Conservation (phyloP, 2,113 vertebrate species). For the Macquaria ambigua region DNA sequence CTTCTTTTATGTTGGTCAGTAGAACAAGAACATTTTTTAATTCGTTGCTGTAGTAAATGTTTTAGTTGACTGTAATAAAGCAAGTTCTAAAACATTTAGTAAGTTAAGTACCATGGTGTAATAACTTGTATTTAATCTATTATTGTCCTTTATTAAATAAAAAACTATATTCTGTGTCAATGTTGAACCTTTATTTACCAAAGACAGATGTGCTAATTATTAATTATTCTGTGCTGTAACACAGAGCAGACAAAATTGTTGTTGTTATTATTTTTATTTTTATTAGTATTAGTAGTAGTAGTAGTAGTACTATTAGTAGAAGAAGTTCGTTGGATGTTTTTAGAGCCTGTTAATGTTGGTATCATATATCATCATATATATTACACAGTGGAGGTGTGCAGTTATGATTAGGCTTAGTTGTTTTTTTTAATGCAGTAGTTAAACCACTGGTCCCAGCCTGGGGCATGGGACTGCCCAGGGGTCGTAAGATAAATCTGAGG, state of each 20-base stretch:
- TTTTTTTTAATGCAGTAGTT: too few species aligned
- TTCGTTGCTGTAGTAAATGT: constrained; percentile 67
- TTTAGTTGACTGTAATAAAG: constrained; percentile 67
- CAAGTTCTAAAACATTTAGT: constrained; percentile 50
- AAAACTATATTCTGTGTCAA: constrained; percentile 52
- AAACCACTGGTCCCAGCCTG: too few species aligned
- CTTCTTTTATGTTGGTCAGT: constrained; percentile 63
- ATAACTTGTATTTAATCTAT: constrained; percentile 77
- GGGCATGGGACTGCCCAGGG: too few species aligned
- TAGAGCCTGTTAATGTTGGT: background rate
- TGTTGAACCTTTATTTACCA: constrained; percentile 28
- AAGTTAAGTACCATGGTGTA: constrained; percentile 73
- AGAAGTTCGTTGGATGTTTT: background rate
- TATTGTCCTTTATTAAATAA: constrained; percentile 69
- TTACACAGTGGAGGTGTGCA: background rate
- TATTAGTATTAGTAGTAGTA: background rate
- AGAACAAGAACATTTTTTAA: constrained; percentile 50
- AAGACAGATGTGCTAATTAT: background rate
- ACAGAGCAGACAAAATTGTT: background rate
- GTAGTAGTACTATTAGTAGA: background rate
- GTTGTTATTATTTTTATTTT: background rate
- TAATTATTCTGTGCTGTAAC: background rate
- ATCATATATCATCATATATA: background rate
- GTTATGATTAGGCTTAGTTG: background rate
- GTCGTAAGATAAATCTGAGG: too few species aligned